Evolutionary conservation across 2,888 invertebrate genomes (phyloP).

Genomic region (Pseudolycoriella hygida): DNA sequence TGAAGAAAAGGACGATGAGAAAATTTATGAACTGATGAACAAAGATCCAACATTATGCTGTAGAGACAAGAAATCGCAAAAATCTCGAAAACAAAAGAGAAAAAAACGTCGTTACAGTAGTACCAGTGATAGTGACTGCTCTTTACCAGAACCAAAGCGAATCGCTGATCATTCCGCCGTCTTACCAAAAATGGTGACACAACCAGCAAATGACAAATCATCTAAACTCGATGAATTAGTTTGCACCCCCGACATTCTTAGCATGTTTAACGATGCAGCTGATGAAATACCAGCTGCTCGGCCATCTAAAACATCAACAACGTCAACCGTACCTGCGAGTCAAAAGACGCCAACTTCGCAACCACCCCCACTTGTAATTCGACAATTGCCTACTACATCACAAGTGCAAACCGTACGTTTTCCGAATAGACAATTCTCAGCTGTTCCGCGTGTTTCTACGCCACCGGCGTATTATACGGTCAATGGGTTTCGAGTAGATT

Average conservation of each 20-base stretch:
- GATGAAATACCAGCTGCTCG: background rate
- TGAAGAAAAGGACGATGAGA: slow-evolving; percentile 8
- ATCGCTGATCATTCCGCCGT: slow-evolving; percentile 7
- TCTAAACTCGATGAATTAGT: slow-evolving; percentile 37
- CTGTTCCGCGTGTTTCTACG: background rate
- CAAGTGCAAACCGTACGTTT: background rate
- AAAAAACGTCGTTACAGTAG: background rate
- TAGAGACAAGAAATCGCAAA: slow-evolving; percentile 10
- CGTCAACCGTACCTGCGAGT: background rate
- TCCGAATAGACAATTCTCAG: background rate
- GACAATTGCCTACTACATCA: background rate
- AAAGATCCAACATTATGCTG: slow-evolving; percentile 24
- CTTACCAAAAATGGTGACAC: slow-evolving; percentile 15
- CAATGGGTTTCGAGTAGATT: slow-evolving; percentile 27
- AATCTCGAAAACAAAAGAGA: background rate
- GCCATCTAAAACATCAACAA: background rate
- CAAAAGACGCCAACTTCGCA: background rate
- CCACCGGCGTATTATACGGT: slow-evolving; percentile 28
- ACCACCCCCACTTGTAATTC: slow-evolving; percentile 4
- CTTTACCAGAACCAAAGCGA: background rate
- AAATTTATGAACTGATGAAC: slow-evolving; percentile 16
- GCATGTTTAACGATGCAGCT: slow-evolving; percentile 15
- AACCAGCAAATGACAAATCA: slow-evolving; percentile 11
- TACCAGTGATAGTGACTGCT: background rate
- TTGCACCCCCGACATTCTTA: slow-evolving; percentile 39